Base-by-base conservation (phyloP, 2,797 vertebrate genomes). In the Jordanella pulchra region DNA sequence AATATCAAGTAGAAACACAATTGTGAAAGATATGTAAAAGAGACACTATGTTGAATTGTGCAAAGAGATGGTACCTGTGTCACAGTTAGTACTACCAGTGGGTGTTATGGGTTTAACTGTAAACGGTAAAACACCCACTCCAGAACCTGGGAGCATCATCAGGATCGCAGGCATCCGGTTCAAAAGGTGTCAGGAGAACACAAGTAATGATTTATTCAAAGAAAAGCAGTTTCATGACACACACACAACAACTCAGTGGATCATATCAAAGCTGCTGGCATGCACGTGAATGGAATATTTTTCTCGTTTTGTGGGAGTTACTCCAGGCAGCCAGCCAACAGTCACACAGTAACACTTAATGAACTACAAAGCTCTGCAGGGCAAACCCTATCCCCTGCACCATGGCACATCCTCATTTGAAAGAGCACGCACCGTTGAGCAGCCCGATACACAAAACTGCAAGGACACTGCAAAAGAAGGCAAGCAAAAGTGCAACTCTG, bases 21-120 rank as follows among this genome's bases (percentile, higher is more conserved):
- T 53, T 77, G 72, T 81, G 55, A 74, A 67, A 76, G 68, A 77
- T 51, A 71, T 76, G 79, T 78, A 72, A 87, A 67, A 78, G 32
- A 77, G 76, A 74, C 15, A 83, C 21, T 65, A 51, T 84, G 47
- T 84, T 72, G 67, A 89, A 84, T 72, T 82, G 82, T 85, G 74
- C 84, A 87, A 91, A 74, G 58, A 93, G 89, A 85, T 86, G 94
- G 95, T 98, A 98, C 97, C 97, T 98, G 95, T 96, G 94, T 97
- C 96, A 98, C 96, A 98, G 96, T 98, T 98, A 96, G 96, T 96
- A 96, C 95, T 98, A 98, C 87, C 95, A 95, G 97, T 97, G 93
- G 97, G 95, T 85, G 95, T 95, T 95, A 98, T 93, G 77, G 97
- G 97, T 89, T 95, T 97, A 96, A 97, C 91, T 92, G 96, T 96